Percentiles rank a stretch among this genome's conserved stretches.
These are phyloP conservation scores for Drosophila hamatofila DNA, from an alignment of 2,888 invertebrate species.

Conservation along the genomic window DNA sequence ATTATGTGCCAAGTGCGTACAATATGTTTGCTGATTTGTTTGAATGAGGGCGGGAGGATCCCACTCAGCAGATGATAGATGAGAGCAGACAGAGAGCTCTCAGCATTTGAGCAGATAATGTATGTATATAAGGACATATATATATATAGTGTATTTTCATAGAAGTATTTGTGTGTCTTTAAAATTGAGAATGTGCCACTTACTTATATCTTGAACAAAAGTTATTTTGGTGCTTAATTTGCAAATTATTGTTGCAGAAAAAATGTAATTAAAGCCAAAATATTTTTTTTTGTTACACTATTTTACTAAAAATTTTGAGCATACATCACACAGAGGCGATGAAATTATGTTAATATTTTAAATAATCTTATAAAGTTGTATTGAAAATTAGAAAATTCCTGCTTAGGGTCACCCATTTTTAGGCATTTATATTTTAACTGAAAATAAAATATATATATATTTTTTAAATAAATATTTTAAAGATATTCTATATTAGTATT, in stretches of 20 bases:
- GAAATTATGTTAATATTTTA: neutral
- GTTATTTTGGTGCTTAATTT: neutral
- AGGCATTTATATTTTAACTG: too few relatives aligned
- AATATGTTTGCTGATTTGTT: constrained; percentile 25
- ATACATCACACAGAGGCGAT: neutral
- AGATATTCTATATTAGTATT: too few relatives aligned
- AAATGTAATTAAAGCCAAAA: too few relatives aligned
- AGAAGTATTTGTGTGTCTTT: neutral
- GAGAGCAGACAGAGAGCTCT: neutral
- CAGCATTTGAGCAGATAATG: neutral
- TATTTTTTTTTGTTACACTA: neutral
- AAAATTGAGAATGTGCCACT: neutral
- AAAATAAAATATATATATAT: too few relatives aligned
- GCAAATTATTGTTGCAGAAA: neutral
- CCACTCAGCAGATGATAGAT: constrained; percentile 8
- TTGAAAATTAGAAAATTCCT: too few relatives aligned
- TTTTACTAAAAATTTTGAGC: neutral
- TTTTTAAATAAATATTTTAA: too few relatives aligned
- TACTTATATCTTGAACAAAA: neutral
- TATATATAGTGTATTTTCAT: too few relatives aligned
- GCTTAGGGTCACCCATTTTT: too few relatives aligned
- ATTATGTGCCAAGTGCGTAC: constrained; percentile 39
- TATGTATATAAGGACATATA: neutral
- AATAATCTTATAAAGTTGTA: neutral
- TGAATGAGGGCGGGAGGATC: neutral